Percentiles rank a stretch among this genome's conserved stretches.
Conservation (phyloP, 2,888 invertebrate species). For the Drosophila aldrichi region DNA sequence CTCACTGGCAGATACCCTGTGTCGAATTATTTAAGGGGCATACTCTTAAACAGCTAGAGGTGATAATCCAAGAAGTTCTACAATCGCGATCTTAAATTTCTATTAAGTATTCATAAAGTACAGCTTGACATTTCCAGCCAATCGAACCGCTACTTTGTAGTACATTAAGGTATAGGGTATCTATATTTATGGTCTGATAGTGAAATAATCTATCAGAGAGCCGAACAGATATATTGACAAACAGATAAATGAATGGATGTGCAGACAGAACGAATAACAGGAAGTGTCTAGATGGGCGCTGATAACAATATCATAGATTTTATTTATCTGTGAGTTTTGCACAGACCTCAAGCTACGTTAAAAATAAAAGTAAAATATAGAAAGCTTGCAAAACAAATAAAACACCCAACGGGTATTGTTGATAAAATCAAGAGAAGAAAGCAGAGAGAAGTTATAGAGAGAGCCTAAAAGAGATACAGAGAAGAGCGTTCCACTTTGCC, state of each 20-base stretch:
- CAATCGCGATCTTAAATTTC: too few species aligned
- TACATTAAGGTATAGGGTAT: background rate
- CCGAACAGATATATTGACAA: background rate
- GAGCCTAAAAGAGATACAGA: background rate
- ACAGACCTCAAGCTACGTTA: background rate
- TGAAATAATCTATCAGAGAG: background rate
- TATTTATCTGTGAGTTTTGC: background rate
- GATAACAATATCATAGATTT: background rate
- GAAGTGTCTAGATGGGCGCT: background rate
- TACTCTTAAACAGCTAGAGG: too few species aligned
- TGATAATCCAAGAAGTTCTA: too few species aligned
- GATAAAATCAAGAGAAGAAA: background rate
- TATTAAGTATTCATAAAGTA: too few species aligned
- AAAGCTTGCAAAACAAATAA: background rate
- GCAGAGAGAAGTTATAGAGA: background rate
- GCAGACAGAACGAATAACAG: background rate
- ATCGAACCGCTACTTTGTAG: background rate
- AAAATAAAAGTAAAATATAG: background rate
- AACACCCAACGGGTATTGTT: background rate
- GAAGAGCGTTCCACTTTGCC: background rate
- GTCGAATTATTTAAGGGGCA: too few species aligned
- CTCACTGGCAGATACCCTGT: background rate
- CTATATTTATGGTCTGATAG: constrained; percentile 1
- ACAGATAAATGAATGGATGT: background rate
- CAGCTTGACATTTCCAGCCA: too few species aligned